A percentile compares a stretch with the other conserved stretches of the same genome.
These are phyloP conservation scores for human (Homo sapiens) DNA, from an alignment of 2,113 vertebrate species.

Conservation along the genomic window GRCh38 chr7:29703501-29704000, in stretches of 20 bases:
- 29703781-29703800: neutral
- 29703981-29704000: neutral
- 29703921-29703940: neutral
- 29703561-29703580: neutral
- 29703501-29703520: neutral
- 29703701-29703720: neutral
- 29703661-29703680: neutral
- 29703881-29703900: neutral
- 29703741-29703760: neutral
- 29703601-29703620: neutral
- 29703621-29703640: neutral
- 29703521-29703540: neutral
- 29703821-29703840: conserved; percentile 3
- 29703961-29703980: neutral
- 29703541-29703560: neutral
- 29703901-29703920: neutral
- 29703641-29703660: neutral
- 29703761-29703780: neutral
- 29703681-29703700: neutral
- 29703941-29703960: neutral
- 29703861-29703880: neutral
- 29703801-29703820: neutral
- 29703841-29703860: neutral
- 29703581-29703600: neutral
- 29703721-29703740: neutral